A percentile compares a stretch with the other conserved stretches of the same genome.
Conservation (phyloP, 1,140 invertebrate species). For the Venturia canescens region DNA sequence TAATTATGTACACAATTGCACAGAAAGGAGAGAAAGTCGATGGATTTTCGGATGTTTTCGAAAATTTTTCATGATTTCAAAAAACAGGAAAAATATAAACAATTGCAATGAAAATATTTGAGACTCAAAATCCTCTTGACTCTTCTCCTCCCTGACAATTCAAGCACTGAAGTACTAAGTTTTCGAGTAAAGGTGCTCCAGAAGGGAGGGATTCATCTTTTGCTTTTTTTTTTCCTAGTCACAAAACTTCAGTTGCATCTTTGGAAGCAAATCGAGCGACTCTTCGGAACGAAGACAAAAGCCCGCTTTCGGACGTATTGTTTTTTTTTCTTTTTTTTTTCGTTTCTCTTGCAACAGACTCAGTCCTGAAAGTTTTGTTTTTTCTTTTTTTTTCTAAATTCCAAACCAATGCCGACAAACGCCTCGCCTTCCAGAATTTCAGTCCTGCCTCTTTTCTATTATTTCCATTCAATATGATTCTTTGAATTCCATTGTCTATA, state of each 20-base stretch:
- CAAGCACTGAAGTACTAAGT: conserved; percentile 71
- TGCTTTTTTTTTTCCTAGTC: conserved; percentile 44
- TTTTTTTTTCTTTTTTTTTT: neutral
- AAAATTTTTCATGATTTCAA: conserved; percentile 45
- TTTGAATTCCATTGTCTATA: too few relatives aligned
- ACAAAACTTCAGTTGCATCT: conserved; percentile 54
- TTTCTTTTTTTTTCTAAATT: neutral
- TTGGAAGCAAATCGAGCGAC: conserved; percentile 53
- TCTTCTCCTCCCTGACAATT: conserved; percentile 55
- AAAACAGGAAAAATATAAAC: neutral
- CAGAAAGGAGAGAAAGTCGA: conserved; percentile 34
- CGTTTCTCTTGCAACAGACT: neutral
- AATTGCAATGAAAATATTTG: neutral
- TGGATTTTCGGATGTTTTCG: conserved; percentile 9
- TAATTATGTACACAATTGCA: conserved; percentile 72
- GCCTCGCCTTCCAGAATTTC: too few relatives aligned
- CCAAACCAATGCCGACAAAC: too few relatives aligned
- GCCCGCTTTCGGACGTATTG: neutral
- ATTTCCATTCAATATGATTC: too few relatives aligned
- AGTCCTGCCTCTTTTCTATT: too few relatives aligned
- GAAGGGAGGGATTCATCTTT: conserved; percentile 53
- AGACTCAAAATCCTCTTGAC: neutral
- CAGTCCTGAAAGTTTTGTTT: neutral
- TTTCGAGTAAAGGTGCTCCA: conserved; percentile 59
- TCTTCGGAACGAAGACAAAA: neutral